Percentiles rank a stretch among this genome's conserved stretches.
Evolutionary conservation across 2,888 invertebrate genomes (phyloP).

Genomic region (Mythimna lalbum): DNA sequence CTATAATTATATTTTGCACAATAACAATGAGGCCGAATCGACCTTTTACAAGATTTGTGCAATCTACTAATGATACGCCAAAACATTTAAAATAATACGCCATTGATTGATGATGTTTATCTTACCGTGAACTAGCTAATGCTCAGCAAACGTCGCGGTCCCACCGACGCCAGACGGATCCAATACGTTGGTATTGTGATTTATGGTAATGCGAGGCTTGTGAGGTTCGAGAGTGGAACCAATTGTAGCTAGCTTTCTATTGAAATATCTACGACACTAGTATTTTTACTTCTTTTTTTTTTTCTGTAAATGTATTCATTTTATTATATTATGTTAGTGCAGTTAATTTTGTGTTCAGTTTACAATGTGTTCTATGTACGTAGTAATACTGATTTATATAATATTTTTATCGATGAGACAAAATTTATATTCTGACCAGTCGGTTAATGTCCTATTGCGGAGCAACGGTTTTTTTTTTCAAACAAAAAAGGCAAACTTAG

Average conservation of each 20-base stretch:
- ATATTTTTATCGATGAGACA: too few relatives aligned
- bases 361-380: neutral
- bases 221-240: slow-evolving; percentile 21
- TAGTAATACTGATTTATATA: neutral
- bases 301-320: slow-evolving; percentile 18
- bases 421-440: too few relatives aligned
- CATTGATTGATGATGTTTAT: slow-evolving; percentile 37
- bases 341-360: slow-evolving; percentile 7
- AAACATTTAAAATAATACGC: slow-evolving; percentile 12
- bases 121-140: slow-evolving; percentile 33
- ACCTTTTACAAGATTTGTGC: too few relatives aligned
- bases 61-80: neutral
- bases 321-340: slow-evolving; percentile 16
- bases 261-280: slow-evolving; percentile 9
- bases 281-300: slow-evolving; percentile 18
- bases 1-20: too few relatives aligned
- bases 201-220: slow-evolving; percentile 58
- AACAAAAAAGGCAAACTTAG: too few relatives aligned
- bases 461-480: too few relatives aligned
- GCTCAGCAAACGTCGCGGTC: slow-evolving; percentile 41
- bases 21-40: too few relatives aligned
- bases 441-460: too few relatives aligned
- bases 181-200: slow-evolving; percentile 62
- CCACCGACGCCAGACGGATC: slow-evolving; percentile 32
- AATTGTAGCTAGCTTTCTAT: slow-evolving; percentile 42